phyloP scores from a whole-genome alignment of 2,888 invertebrate genomes.

The Dasypogon diadema region DNA sequence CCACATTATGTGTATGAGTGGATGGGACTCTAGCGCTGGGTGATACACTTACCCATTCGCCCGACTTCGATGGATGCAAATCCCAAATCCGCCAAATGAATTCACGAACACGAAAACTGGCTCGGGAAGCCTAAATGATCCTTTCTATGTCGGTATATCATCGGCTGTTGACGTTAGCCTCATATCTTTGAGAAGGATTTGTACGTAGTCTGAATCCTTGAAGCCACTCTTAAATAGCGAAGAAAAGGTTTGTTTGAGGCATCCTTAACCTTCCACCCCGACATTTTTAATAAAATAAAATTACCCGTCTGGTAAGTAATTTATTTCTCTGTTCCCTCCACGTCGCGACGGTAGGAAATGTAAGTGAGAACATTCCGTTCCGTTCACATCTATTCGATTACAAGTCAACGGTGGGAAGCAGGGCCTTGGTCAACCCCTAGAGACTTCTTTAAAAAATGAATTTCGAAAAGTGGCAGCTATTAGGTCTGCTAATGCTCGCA shows the following conservation, averaged over 20 bases:
- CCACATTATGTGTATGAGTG: constrained; percentile 4
- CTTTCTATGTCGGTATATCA: constrained; percentile 28
- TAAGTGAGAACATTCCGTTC: constrained; percentile 13
- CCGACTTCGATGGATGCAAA: constrained; percentile 57
- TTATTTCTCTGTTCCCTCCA: background rate
- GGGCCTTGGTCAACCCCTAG: constrained; percentile 48
- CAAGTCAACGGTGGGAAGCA: background rate
- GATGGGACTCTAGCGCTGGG: constrained; percentile 4
- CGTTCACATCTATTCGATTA: constrained; percentile 34
- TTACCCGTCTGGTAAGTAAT: too few relatives aligned
- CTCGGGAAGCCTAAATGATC: constrained; percentile 42
- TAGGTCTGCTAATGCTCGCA: constrained; percentile 37
- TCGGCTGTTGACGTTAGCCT: background rate
- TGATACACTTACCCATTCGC: constrained; percentile 34
- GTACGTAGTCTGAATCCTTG: constrained; percentile 2
- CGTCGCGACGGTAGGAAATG: background rate
- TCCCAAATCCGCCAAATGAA: constrained; percentile 66
- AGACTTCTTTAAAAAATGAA: constrained; percentile 50
- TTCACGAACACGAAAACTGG: constrained; percentile 65
- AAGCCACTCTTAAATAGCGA: background rate
- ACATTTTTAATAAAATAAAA: constrained; percentile 42
- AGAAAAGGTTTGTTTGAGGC: constrained; percentile 11
- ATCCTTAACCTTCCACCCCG: background rate
- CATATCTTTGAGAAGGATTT: constrained; percentile 18
- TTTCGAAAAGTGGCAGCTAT: constrained; percentile 51